Evolutionary conservation across 2,113 vertebrate genomes (phyloP), one percentile per base, ranked within the genome.

Genomic region (Sinocyclocheilus anophthalmus): DNA sequence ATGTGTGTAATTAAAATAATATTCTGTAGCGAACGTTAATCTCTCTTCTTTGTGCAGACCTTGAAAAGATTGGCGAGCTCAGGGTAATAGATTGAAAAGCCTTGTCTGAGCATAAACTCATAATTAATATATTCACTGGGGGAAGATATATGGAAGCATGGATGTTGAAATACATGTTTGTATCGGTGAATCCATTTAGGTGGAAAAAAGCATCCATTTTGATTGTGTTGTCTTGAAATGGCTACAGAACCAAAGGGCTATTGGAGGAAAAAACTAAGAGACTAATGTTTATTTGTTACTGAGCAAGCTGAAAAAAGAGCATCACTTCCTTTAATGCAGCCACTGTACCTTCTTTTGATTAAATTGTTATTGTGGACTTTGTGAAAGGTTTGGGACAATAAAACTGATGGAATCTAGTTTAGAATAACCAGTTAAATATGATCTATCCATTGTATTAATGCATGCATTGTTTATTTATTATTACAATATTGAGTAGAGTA

Each of bases 1-100:
- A 90, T 88, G 88, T 59, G 76, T 88, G 57, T 90, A 91, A 93
- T 92, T 92, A 91, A 90, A 90, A 87, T 84, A 50, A 79, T 83
- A 48, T 91, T 90, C 87, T 73, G 14, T 57, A 61, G 78, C 30
- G 20, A 79, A 82, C 63, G 48, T 86, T 80, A 72, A 83, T 80
- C 84, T 84, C 12, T 26, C 53, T 73, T 76, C 77, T 77, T 59
- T 67, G 24, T 69, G 67, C 63, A 67, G 77, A 16, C 30, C 57
- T 20, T 77, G 37, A 77, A 24, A 61, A 75, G 63, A 76, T 80
- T 69, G 24, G 12, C 20, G 53, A 24, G 72, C 42, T 26, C 73
- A 55, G 24, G 37, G 39, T 76, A 30, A 20, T 76, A 82, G 84
- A 85, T 79, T 59, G 61, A 84, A 78, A 42, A 37, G 57, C 10